These are phyloP conservation scores for Allygus modestus DNA, from an alignment of 2,888 invertebrate species.

Conservation along the genomic window DNA sequence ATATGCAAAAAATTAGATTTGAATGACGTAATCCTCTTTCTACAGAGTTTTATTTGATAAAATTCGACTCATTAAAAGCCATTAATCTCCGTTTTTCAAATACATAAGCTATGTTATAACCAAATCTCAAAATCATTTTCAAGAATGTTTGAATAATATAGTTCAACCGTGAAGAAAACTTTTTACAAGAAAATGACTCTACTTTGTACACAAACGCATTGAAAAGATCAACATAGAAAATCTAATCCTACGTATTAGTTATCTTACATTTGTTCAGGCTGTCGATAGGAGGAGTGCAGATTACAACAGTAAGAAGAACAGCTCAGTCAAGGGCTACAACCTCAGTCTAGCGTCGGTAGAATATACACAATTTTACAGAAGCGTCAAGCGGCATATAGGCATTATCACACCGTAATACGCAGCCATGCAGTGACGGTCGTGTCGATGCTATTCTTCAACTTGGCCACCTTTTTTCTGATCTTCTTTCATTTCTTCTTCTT, in stretches of 20 bases:
- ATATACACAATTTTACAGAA: conserved; percentile 44
- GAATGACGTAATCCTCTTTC: too few species aligned
- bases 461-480: conserved; percentile 25
- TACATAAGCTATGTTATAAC: too few species aligned
- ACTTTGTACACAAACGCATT: conserved; percentile 24
- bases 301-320: background rate
- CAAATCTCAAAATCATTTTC: background rate
- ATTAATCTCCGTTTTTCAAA: too few species aligned
- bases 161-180: background rate
- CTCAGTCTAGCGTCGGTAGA: conserved; percentile 37
- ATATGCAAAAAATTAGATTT: too few species aligned
- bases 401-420: background rate
- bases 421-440: background rate
- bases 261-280: conserved; percentile 48
- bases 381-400: conserved; percentile 33
- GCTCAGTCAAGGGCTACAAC: background rate
- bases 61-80: too few species aligned
- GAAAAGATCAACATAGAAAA: conserved; percentile 23
- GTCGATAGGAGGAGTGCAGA: conserved; percentile 37
- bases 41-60: too few species aligned
- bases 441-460: conserved; percentile 59
- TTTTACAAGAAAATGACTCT: conserved; percentile 19
- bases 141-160: background rate
- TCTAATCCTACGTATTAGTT: conserved; percentile 38
- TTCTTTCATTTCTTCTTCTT: background rate